Percentiles rank a stretch among this genome's conserved stretches.
Conservation (phyloP, 2,797 vertebrate genomes). For the Gadopsis marmoratus region DNA sequence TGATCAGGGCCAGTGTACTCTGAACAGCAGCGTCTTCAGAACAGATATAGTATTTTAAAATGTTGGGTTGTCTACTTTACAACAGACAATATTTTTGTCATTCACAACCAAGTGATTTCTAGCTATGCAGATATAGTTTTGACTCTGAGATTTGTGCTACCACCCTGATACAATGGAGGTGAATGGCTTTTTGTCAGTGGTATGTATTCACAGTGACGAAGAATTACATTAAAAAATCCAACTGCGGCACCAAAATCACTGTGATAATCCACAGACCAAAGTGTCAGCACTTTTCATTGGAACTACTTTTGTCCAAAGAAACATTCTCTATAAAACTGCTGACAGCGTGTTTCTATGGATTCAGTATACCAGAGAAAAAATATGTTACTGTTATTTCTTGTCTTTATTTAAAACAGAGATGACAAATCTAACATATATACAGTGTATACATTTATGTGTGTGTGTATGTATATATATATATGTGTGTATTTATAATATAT, state of each 20-base stretch:
- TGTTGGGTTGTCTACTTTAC: neutral
- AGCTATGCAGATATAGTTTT: neutral
- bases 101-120: neutral
- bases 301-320: neutral
- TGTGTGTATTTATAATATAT: too few relatives aligned
- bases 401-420: neutral
- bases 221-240: conserved; percentile 4
- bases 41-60: conserved; percentile 1
- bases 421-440: too few relatives aligned
- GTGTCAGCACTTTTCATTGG: conserved; percentile 23
- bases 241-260: neutral
- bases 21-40: neutral
- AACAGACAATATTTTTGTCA: neutral
- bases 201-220: neutral
- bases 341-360: conserved; percentile 7
- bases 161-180: neutral
- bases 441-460: too few relatives aligned
- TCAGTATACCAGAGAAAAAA: neutral
- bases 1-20: conserved; percentile 24
- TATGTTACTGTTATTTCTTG: neutral
- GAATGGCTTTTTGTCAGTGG: conserved; percentile 12
- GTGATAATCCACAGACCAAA: conserved; percentile 20
- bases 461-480: too few relatives aligned
- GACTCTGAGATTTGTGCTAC: conserved; percentile 1
- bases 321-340: neutral